These are phyloP conservation scores for Osmerus eperlanus DNA, from an alignment of 2,113 vertebrate genomes.

Conservation along the genomic window DNA sequence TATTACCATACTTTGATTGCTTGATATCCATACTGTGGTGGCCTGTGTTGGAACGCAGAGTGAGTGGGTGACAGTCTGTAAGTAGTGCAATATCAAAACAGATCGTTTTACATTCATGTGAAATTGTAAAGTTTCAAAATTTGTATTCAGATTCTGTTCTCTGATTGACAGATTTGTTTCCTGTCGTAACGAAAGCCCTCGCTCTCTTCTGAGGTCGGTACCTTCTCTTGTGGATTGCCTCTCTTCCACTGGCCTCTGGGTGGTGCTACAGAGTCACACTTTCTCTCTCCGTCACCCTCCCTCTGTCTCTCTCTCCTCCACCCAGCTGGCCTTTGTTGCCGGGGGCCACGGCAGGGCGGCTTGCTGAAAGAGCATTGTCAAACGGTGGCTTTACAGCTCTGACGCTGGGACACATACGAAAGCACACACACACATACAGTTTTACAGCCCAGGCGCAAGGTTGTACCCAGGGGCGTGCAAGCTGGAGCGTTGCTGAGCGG, in stretches of 20 bases:
- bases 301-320: slow-evolving; percentile 46
- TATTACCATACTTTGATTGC: background rate
- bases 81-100: too few species aligned
- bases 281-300: slow-evolving; percentile 22
- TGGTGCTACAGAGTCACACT: slow-evolving; percentile 62
- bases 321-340: slow-evolving; percentile 74
- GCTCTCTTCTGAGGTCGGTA: background rate
- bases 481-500: slow-evolving; percentile 70
- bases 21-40: too few species aligned
- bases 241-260: slow-evolving; percentile 48
- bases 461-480: slow-evolving; percentile 72
- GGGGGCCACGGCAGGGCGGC: slow-evolving; percentile 65
- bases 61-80: too few species aligned
- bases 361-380: slow-evolving; percentile 75
- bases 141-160: too few species aligned
- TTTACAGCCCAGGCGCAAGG: slow-evolving; percentile 68
- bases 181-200: too few species aligned
- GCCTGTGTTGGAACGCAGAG: too few species aligned
- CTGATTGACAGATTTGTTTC: too few species aligned
- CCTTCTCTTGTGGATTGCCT: background rate
- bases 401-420: slow-evolving; percentile 35
- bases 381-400: slow-evolving; percentile 72
- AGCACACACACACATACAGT: slow-evolving; percentile 48
- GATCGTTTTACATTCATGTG: too few species aligned
- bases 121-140: too few species aligned